Evolutionary conservation across 2,888 invertebrate genomes (phyloP), one percentile per base, ranked within the genome.

Genomic region (Brenthis hecate): DNA sequence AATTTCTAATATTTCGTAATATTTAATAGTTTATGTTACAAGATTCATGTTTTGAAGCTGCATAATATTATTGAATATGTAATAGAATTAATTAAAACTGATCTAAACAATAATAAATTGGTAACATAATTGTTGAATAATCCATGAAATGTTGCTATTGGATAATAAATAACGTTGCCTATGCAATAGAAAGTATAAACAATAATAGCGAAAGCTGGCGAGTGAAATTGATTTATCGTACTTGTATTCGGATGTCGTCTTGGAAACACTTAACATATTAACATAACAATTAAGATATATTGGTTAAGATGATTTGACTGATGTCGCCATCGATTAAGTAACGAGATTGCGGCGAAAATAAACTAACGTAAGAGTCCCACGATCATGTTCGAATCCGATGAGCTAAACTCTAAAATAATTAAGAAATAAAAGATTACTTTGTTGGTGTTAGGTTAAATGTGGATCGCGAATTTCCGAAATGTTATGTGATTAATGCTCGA

Each of bases 181-280:
- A 79, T 79, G 80, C 81, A 85, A 85, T 92, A 92, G 92, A 92
- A 92, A 92, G 92, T 91, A 87, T 88, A 89, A 91, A 92, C 92
- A 92, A 92, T 92, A 90, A 88, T 80, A 81, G 91, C 89, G 92
- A 92, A 92, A 92, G 92, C 86, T 84, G 81, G 83, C 77, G 79
- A 80, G 92, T 85, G 92, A 92, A 92, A 92, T 92, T 92, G 92
- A 92, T 92, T 92, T 91, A 92, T 91, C 77, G 83, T 79, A 78
- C 75, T 78, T 78, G 81, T 81, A 78, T 78, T 78, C 79, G 79
- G 84, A 81, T 83, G 86, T 88, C 86, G 81, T 85, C 89, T 91
- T 76, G 90, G 89, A 88, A 89, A 91, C 87, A 89, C 88, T 91
- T 81, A 79, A 82, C 81, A 81, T 77, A 88, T 91, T 88, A 91